These are phyloP conservation scores for Lathamus discolor DNA, from an alignment of 2,113 vertebrate genomes.

Conservation along the genomic window DNA sequence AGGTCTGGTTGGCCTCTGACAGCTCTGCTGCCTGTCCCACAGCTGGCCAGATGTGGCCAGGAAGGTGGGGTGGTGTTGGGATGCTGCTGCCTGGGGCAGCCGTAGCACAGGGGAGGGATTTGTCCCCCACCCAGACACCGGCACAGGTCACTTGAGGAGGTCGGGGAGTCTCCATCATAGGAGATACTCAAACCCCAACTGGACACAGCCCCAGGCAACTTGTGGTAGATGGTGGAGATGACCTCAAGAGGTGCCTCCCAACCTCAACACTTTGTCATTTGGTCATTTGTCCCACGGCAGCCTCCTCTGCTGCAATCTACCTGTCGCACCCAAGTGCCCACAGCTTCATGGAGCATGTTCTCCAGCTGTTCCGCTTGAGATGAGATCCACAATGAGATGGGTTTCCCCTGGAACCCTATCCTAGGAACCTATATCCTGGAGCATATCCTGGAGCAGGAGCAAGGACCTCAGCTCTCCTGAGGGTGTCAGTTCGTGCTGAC, in stretches of 20 bases:
- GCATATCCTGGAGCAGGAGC: not conserved
- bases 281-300: not conserved
- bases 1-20: not conserved
- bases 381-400: not conserved
- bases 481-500: not conserved
- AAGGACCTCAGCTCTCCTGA: not conserved
- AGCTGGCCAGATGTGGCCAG: not conserved
- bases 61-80: rapidly evolving
- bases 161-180: not conserved
- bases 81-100: rapidly evolving
- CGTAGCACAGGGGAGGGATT: not conserved
- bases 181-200: not conserved
- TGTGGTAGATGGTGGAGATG: not conserved
- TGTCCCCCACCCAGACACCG: not conserved
- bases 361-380: not conserved
- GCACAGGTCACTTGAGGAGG: not conserved
- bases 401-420: not conserved
- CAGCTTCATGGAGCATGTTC: not conserved
- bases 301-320: not conserved
- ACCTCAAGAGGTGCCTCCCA: not conserved
- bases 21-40: not conserved
- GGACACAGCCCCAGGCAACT: not conserved
- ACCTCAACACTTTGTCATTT: not conserved
- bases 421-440: too few species aligned
- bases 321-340: not conserved